These are phyloP conservation scores for Cotesia chilonis DNA, from an alignment of 1,140 invertebrate species.

Conservation along the genomic window DNA sequence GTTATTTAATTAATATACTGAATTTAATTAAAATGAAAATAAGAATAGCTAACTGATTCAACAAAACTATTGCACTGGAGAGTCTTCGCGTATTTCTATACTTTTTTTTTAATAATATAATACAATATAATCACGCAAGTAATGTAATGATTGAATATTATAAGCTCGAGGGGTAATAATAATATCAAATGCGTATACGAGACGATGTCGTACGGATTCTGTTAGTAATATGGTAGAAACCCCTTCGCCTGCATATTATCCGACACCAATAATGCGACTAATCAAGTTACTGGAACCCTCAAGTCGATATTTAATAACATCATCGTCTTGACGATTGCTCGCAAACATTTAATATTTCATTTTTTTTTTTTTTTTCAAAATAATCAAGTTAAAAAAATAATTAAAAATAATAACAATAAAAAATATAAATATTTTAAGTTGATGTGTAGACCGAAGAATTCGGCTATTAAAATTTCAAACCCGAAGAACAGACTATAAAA, in stretches of 20 bases:
- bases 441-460: slow-evolving; percentile 43
- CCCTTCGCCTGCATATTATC: slow-evolving; percentile 61
- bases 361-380: slow-evolving; percentile 2
- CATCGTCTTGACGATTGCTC: slow-evolving; percentile 48
- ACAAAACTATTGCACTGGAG: too few species aligned
- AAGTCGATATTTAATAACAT: slow-evolving; percentile 63
- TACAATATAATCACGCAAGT: neutral
- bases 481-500: slow-evolving; percentile 65
- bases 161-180: slow-evolving; percentile 58
- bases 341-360: too few species aligned
- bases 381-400: neutral
- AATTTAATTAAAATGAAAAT: too few species aligned
- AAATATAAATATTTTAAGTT: slow-evolving; percentile 19
- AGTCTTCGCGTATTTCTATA: too few species aligned
- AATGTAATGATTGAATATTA: slow-evolving; percentile 9
- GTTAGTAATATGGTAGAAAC: slow-evolving; percentile 60
- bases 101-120: neutral
- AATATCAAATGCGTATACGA: slow-evolving; percentile 63
- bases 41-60: too few species aligned
- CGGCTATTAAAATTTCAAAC: slow-evolving; percentile 51
- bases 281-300: slow-evolving; percentile 62
- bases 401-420: neutral
- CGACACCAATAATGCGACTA: slow-evolving; percentile 68
- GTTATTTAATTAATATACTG: too few species aligned
- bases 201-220: slow-evolving; percentile 63